phyloP scores from a whole-genome alignment of 2,797 vertebrate genomes.

The Propithecus perrieri region DNA sequence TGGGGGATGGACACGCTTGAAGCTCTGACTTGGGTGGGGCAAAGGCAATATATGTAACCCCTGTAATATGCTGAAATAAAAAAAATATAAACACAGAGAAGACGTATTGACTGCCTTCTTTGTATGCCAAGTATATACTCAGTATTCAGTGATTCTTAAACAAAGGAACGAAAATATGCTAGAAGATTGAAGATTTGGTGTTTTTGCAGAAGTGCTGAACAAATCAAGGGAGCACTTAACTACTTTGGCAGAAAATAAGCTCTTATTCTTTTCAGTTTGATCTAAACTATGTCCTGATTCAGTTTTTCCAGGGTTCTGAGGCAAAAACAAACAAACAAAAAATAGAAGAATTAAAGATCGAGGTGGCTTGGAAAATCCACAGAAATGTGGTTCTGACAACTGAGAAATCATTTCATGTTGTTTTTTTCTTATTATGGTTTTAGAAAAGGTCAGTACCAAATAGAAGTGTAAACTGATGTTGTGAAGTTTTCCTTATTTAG shows the following conservation, averaged over 20 bases:
- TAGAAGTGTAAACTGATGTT: not conserved
- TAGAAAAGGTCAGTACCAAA: constrained; percentile 43
- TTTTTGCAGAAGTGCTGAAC: not conserved
- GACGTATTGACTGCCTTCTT: not conserved
- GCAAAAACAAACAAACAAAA: not conserved
- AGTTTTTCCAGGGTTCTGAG: not conserved
- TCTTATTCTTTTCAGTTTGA: not conserved
- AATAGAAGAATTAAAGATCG: not conserved
- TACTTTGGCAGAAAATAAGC: not conserved
- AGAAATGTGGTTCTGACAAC: constrained; percentile 36
- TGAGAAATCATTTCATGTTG: constrained; percentile 39
- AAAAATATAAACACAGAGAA: not conserved
- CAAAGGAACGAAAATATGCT: not conserved
- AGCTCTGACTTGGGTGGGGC: too few species aligned
- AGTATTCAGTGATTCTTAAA: not conserved
- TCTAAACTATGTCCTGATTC: not conserved
- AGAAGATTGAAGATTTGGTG: not conserved
- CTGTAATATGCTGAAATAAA: too few species aligned
- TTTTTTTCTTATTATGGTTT: constrained; percentile 30
- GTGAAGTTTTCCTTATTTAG: constrained; percentile 44
- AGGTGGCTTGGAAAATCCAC: not conserved
- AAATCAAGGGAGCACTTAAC: not conserved
- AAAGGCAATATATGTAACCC: too few species aligned
- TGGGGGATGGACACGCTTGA: too few species aligned
- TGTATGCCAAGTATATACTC: not conserved